Evolutionary conservation across 2,888 invertebrate genomes (phyloP), one percentile per base, ranked within the genome.

Genomic region (Corbicula japonica): DNA sequence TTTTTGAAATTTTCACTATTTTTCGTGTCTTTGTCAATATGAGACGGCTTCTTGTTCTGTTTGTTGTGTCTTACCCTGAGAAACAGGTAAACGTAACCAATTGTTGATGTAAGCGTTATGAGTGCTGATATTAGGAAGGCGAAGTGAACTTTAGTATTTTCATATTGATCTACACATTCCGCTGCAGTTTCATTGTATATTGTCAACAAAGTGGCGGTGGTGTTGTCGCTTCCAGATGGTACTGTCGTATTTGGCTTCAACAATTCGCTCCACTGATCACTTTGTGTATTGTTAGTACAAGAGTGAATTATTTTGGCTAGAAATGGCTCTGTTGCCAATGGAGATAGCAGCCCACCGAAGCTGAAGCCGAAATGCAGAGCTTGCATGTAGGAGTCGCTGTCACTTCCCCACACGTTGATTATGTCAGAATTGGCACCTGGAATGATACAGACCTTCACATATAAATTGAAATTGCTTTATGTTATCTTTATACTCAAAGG

Each of bases 181-280:
- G 44, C n/a, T n/a, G n/a, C n/a, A n/a, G n/a, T n/a, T n/a, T n/a
- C n/a, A n/a, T n/a, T n/a, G n/a, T 93, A 92, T 2, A 86, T 74
- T 18, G 91, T 74, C 12, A 94, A 79, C 89, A 94, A 91, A 18
- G 86, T 82, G 4, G 89, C 86, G 1, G 93, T 92, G 30, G 84
- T 89, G 32, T 93, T 83, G 41, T 88, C 88, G n/a, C n/a, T n/a
- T n/a, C n/a, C n/a, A n/a, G n/a, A n/a, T n/a, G n/a, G n/a, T n/a
- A n/a, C n/a, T n/a, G n/a, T n/a, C n/a, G n/a, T n/a, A n/a, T n/a
- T n/a, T n/a, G n/a, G n/a, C n/a, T n/a, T n/a, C n/a, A n/a, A n/a
- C n/a, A n/a, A n/a, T n/a, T n/a, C n/a, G n/a, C n/a, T n/a, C n/a
- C n/a, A n/a, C n/a, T n/a, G n/a, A n/a, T n/a, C n/a, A 30, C 30